phyloP scores from a whole-genome alignment of 1,140 invertebrate genomes.

The Oreohelix idahoensis region DNA sequence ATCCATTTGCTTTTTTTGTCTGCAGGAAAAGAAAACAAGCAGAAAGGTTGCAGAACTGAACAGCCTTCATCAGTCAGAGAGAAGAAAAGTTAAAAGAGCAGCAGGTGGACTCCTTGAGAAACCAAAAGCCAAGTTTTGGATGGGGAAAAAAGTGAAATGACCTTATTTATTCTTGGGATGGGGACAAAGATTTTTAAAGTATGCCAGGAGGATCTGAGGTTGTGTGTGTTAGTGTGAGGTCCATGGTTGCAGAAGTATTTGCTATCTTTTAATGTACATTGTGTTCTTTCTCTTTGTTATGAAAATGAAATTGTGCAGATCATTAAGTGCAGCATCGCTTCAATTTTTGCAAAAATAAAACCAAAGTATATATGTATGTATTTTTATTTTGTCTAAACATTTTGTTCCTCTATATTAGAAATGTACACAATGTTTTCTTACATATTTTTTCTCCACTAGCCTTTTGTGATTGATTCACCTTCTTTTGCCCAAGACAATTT shows the following conservation, averaged over 20 bases:
- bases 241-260: background rate
- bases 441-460: no score
- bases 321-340: no score
- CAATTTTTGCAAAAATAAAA: no score
- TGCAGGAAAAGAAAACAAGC: slow-evolving; percentile 19
- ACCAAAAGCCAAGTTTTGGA: slow-evolving; percentile 61
- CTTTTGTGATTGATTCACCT: no score
- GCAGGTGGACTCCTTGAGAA: slow-evolving; percentile 71
- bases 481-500: no score
- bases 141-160: slow-evolving; percentile 53
- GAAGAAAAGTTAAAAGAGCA: slow-evolving; percentile 81
- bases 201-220: background rate
- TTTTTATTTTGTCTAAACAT: no score
- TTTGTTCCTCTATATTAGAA: no score
- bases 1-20: background rate
- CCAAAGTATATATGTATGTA: no score
- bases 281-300: no score
- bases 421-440: no score
- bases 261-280: no score
- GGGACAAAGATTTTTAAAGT: background rate
- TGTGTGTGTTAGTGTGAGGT: background rate
- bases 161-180: background rate
- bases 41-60: slow-evolving; percentile 53
- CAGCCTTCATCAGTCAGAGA: slow-evolving; percentile 81
- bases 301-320: no score